phyloP scores from a whole-genome alignment of 2,888 invertebrate species.

The Phyllotreta striolata region DNA sequence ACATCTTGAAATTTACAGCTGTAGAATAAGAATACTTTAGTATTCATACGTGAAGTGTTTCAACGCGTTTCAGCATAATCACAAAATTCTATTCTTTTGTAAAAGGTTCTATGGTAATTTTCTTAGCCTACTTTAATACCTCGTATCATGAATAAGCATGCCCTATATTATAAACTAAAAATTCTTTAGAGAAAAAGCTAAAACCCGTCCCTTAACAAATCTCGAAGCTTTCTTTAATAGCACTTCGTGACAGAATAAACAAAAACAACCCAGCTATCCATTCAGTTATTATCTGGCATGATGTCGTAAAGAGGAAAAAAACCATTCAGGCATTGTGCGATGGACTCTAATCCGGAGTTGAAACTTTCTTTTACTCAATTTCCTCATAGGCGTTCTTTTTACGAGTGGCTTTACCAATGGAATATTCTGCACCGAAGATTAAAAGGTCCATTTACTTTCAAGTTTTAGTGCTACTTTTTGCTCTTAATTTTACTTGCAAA shows the following conservation, averaged over 20 bases:
- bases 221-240: conserved; percentile 5
- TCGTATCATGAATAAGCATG: too few relatives aligned
- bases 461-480: too few relatives aligned
- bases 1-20: too few relatives aligned
- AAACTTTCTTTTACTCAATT: conserved; percentile 6
- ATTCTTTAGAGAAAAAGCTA: conserved; percentile 4
- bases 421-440: background rate
- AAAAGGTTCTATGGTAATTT: too few relatives aligned
- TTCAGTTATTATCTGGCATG: conserved; percentile 9
- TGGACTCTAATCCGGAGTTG: conserved; percentile 3
- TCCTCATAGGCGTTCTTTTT: conserved; percentile 10
- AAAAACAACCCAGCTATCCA: conserved; percentile 9
- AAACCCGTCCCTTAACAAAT: conserved; percentile 8
- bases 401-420: background rate
- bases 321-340: conserved; percentile 14
- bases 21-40: too few relatives aligned
- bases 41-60: too few relatives aligned
- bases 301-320: conserved; percentile 9
- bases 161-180: background rate
- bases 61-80: background rate
- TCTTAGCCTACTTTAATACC: too few relatives aligned
- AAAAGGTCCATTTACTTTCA: too few relatives aligned
- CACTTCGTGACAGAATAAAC: conserved; percentile 11
- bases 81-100: background rate
- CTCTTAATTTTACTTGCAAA: too few relatives aligned